Evolutionary conservation across 2,797 vertebrate species (phyloP).

Genomic region (Chelmon rostratus): DNA sequence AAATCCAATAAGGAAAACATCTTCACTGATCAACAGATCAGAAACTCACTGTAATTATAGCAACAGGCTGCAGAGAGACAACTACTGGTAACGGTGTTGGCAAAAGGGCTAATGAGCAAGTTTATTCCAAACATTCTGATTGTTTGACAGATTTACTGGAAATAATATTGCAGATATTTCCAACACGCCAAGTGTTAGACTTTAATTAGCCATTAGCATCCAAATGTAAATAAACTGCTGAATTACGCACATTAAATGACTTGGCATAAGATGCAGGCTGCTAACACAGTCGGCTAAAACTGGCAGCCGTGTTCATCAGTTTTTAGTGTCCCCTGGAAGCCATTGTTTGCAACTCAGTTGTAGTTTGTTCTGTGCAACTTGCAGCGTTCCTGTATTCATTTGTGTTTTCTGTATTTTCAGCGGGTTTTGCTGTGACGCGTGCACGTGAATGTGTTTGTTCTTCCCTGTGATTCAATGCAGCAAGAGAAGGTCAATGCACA

Average conservation of each 20-base stretch:
- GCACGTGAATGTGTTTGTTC: no score
- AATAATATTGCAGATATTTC: neutral
- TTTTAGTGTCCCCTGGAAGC: no score
- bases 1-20: neutral
- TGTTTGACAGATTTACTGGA: neutral
- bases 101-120: neutral
- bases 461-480: no score
- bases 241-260: neutral
- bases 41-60: no score
- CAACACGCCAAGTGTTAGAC: no score
- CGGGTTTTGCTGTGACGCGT: no score
- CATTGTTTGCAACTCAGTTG: neutral
- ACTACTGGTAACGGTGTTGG: neutral
- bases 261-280: neutral
- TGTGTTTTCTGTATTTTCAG: neutral
- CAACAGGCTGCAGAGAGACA: neutral
- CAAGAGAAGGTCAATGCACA: no score
- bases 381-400: neutral
- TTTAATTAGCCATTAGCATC: neutral
- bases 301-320: no score
- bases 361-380: neutral
- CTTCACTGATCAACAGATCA: neutral
- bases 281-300: neutral
- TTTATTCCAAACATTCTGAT: no score
- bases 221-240: neutral